A percentile compares a stretch with the other conserved stretches of the same genome.
These are phyloP conservation scores for Symphodus melops DNA, from an alignment of 2,113 vertebrate species.

Conservation along the genomic window DNA sequence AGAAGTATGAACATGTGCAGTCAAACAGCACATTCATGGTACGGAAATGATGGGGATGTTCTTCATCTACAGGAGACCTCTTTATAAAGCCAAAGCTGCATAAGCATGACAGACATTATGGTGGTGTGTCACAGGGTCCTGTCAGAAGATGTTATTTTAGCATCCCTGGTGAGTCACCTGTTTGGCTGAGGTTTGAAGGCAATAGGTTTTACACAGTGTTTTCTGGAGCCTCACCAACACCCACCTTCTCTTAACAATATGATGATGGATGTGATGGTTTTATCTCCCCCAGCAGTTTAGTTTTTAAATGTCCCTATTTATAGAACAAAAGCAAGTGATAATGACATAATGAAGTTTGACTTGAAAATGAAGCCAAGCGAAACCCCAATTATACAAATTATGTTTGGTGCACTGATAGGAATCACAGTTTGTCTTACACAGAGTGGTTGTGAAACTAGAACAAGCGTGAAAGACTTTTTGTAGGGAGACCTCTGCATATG, in stretches of 20 bases:
- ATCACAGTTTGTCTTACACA: slow-evolving; percentile 1
- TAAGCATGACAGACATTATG: background rate
- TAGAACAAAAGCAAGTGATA: background rate
- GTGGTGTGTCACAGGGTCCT: slow-evolving; percentile 34
- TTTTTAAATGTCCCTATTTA: slow-evolving; percentile 17
- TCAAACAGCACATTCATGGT: background rate
- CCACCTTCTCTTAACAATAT: slow-evolving; percentile 2
- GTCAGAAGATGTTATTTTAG: slow-evolving; percentile 37
- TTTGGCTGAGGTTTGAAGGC: slow-evolving; percentile 14
- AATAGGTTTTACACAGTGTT: background rate
- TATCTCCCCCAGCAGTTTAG: background rate
- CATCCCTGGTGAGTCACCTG: slow-evolving; percentile 27
- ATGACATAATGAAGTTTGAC: slow-evolving; percentile 14
- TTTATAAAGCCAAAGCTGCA: background rate
- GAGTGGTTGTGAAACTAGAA: background rate
- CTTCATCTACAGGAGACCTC: background rate
- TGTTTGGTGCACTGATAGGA: slow-evolving; percentile 18
- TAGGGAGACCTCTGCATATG: slow-evolving; percentile 12
- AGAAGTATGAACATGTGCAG: background rate
- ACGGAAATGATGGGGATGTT: no score
- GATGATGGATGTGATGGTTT: slow-evolving; percentile 27
- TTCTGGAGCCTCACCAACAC: slow-evolving; percentile 18
- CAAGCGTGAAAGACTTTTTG: background rate
- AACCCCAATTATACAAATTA: slow-evolving; percentile 28
- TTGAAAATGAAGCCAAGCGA: slow-evolving; percentile 10